Base-by-base conservation (phyloP, 2,888 invertebrate species). In the Agrotis puta region DNA sequence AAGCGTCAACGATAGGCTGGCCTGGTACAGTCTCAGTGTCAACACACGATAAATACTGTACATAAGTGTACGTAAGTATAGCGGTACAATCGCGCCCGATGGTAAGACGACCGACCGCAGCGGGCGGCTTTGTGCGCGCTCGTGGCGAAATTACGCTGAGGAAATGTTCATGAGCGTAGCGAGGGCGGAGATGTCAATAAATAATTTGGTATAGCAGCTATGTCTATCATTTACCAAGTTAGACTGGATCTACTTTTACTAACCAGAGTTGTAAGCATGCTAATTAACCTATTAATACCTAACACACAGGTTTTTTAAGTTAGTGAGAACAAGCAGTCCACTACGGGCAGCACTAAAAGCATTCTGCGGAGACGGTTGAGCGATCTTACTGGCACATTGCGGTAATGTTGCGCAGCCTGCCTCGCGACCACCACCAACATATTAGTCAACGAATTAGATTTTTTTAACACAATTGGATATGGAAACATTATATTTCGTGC, bases 31-130 rank as follows among this genome's bases (percentile, higher is more conserved):
- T 63, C 71, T 70, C 72, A 72, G 64, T 82, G 78, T 84, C 83
- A 84, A 84, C 85, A 74, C 82, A 77, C 80, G 85, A 84, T 80
- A 82, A 84, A 84, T 74, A 78, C 67, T 83, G 86, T 85, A 88
- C 85, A 82, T 87, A 88, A 83, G 85, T 89, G 75, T 84, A 81
- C 76, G 86, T 85, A 87, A 75, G 82, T 81, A 70, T 77, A 70
- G 70, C 63, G 77, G 90, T 90, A 91, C 93, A 92, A 92, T 92
- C 93, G 92, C 90, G 90, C 88, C 89, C 87, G 85, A 87, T 86
- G 91, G 94, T 93, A 94, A 95, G 95, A 95, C 94, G 95, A 89
- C 92, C 92, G 92, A 93, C 95, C 95, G 93, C 95, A 93, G 92
- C 92, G 94, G 92, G 92, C 93, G 93, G 94, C 95, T 95, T 95